Percentiles rank a stretch among this genome's conserved stretches.
These are phyloP conservation scores for Lasioglossum figueresi DNA, from an alignment of 2,888 invertebrate genomes.

Conservation along the genomic window DNA sequence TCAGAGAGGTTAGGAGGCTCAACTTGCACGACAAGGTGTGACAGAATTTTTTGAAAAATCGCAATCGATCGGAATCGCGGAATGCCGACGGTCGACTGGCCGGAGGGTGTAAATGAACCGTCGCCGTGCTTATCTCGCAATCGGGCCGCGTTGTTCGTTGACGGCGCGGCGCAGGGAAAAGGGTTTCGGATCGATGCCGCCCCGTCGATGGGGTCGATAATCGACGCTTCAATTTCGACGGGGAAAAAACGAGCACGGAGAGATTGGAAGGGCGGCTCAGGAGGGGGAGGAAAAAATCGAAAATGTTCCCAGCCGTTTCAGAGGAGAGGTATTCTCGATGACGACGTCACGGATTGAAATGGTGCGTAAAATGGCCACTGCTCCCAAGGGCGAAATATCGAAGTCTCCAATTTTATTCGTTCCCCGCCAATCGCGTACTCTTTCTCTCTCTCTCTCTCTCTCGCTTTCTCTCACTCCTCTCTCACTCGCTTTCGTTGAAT, in stretches of 20 bases:
- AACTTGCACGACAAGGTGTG: not conserved
- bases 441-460: conserved; percentile 8
- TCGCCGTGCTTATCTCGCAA: not conserved
- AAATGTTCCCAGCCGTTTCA: conserved; percentile 49
- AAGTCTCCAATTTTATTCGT: conserved; percentile 70
- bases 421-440: conserved; percentile 31
- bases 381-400: conserved; percentile 79
- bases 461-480: conserved; percentile 49
- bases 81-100: not conserved
- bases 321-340: conserved; percentile 67
- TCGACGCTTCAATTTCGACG: conserved; percentile 61
- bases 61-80: not conserved
- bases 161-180: not conserved
- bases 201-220: conserved; percentile 52
- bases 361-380: conserved; percentile 81
- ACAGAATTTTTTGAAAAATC: not conserved
- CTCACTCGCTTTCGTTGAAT: conserved; percentile 8
- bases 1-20: not conserved
- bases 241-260: conserved; percentile 50
- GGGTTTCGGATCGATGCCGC: conserved; percentile 19
- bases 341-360: conserved; percentile 82
- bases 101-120: not conserved
- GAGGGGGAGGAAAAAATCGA: conserved; percentile 59
- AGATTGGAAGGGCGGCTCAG: conserved; percentile 35
- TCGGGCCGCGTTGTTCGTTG: not conserved